Evolutionary conservation across 2,888 invertebrate species (phyloP).

Genomic region (Argyresthia albistria): DNA sequence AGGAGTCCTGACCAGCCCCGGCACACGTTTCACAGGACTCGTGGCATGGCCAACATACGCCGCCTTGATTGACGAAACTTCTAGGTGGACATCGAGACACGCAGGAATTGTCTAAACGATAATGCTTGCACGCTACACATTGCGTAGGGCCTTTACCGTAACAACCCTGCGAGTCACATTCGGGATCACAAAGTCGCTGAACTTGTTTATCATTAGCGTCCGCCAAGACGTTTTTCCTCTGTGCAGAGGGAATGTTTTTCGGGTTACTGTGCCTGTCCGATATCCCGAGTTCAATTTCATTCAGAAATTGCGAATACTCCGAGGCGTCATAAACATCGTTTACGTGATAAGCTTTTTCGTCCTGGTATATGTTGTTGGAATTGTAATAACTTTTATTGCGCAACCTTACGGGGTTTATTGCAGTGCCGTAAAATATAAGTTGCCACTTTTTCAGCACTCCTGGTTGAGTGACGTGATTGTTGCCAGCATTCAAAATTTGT

Average conservation of each 20-base stretch:
- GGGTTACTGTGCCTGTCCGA: constrained; percentile 77
- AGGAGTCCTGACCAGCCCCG: constrained; percentile 89
- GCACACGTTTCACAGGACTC: constrained; percentile 92
- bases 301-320: constrained; percentile 70
- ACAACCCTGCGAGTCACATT: constrained; percentile 84
- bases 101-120: constrained; percentile 87
- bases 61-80: constrained; percentile 86
- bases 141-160: constrained; percentile 88
- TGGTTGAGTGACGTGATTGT: constrained; percentile 85
- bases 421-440: constrained; percentile 95
- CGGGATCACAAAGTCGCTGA: constrained; percentile 83
- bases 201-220: constrained; percentile 75
- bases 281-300: constrained; percentile 60
- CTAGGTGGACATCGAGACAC: constrained; percentile 88
- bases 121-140: constrained; percentile 87
- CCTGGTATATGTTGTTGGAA: constrained; percentile 51
- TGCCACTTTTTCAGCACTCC: constrained; percentile 96
- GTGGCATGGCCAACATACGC: constrained; percentile 89
- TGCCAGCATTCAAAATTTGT: constrained; percentile 82
- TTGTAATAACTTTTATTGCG: constrained; percentile 70
- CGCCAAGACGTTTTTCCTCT: constrained; percentile 73
- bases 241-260: constrained; percentile 77
- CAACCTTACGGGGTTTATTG: constrained; percentile 85
- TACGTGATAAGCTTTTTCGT: constrained; percentile 73
- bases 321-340: constrained; percentile 75